A percentile compares a stretch with the other conserved stretches of the same genome.
These are phyloP conservation scores for Drosophila melanogaster DNA, from an alignment of 1,140 invertebrate genomes.

Conservation along the genomic window DNA sequence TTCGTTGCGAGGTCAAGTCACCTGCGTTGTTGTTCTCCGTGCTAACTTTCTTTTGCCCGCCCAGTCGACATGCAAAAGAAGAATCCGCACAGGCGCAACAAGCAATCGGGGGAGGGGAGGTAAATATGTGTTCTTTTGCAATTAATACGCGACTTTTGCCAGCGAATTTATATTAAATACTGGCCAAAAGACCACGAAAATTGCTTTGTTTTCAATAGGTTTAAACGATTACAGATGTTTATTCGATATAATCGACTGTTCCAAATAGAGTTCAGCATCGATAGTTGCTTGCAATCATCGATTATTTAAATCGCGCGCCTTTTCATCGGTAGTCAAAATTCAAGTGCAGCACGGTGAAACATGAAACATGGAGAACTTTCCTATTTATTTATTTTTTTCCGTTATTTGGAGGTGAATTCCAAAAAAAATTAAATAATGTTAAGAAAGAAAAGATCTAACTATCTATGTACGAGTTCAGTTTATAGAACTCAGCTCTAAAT, in stretches of 20 bases:
- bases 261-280: neutral
- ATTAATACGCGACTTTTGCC: conserved; percentile 33
- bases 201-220: conserved; percentile 41
- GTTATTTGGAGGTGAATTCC: too few relatives aligned
- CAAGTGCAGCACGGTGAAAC: too few relatives aligned
- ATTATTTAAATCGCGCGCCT: neutral
- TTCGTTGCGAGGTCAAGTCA: conserved; percentile 67
- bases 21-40: conserved; percentile 68
- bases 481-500: too few relatives aligned
- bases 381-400: too few relatives aligned
- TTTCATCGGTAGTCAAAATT: neutral
- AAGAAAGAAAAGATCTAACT: too few relatives aligned
- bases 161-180: conserved; percentile 64
- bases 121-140: conserved; percentile 18
- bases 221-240: neutral
- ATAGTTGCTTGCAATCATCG: neutral
- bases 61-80: conserved; percentile 73
- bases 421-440: too few relatives aligned
- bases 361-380: too few relatives aligned
- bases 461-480: too few relatives aligned
- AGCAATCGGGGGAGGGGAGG: conserved; percentile 42
- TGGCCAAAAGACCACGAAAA: conserved; percentile 36
- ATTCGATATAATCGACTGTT: conserved; percentile 5
- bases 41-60: conserved; percentile 66
- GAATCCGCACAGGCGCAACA: conserved; percentile 62